Conservation (phyloP, 92 coral and sea anemone genomes). For the Epizoanthus rinbou region DNA sequence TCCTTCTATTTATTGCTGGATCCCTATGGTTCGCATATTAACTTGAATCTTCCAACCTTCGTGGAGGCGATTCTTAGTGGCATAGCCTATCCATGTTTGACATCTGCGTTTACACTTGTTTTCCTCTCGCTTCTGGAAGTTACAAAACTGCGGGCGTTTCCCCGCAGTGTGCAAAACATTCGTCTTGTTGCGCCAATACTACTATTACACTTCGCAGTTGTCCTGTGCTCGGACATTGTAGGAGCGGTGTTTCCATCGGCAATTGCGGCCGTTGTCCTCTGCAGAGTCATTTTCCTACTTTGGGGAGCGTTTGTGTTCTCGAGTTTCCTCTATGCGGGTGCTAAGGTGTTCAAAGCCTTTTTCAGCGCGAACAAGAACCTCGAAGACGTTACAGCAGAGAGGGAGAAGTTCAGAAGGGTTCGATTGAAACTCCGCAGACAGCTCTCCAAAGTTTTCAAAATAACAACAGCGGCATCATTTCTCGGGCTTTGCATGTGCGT, state of each 20-base stretch:
- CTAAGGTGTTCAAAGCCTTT: slow-evolving; percentile 17
- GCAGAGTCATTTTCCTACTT: slow-evolving; percentile 5
- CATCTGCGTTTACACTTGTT: slow-evolving; percentile 35
- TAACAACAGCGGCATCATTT: slow-evolving; percentile 20
- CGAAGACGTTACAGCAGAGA: slow-evolving; percentile 8
- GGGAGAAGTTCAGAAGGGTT: slow-evolving; percentile 12
- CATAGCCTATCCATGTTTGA: slow-evolving; percentile 20
- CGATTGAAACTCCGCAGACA: background rate
- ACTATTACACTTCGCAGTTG: slow-evolving; percentile 6
- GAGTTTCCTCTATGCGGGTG: slow-evolving; percentile 29
- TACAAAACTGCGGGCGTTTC: slow-evolving; percentile 29
- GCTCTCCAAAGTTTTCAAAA: slow-evolving; percentile 14
- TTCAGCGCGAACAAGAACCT: slow-evolving; percentile 6
- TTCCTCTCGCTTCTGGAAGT: slow-evolving; percentile 33
- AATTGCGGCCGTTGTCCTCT: background rate
- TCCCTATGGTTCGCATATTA: slow-evolving; percentile 41
- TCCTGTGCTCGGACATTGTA: slow-evolving; percentile 3
- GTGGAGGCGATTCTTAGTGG: slow-evolving; percentile 31
- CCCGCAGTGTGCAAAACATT: slow-evolving; percentile 26
- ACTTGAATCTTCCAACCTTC: slow-evolving; percentile 17
- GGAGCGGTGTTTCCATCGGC: slow-evolving; percentile 10
- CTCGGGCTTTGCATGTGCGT: slow-evolving; percentile 15
- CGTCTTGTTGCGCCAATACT: slow-evolving; percentile 17
- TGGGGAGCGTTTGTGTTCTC: slow-evolving; percentile 28
- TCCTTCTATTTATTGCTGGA: slow-evolving; percentile 37